Conservation (phyloP, 2,113 vertebrate genomes). For the Solenodon paradoxus region DNA sequence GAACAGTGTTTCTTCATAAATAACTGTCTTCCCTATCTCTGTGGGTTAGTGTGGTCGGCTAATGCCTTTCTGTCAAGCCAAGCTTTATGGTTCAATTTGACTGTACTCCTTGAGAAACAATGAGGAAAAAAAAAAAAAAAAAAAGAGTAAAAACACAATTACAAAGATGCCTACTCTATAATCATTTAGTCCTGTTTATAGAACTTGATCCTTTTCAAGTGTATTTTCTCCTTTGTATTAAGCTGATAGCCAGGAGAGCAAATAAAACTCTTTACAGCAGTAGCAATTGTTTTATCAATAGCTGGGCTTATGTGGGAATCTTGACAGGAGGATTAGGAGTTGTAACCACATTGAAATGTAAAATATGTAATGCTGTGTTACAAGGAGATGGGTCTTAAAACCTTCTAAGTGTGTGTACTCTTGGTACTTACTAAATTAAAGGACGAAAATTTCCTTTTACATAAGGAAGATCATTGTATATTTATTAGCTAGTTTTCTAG, state of each 20-base stretch:
- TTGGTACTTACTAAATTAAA: not conserved
- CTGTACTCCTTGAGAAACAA: slow-evolving; percentile 57
- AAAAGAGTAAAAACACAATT: slow-evolving; percentile 54
- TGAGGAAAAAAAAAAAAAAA: slow-evolving; percentile 16
- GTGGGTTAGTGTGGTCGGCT: slow-evolving; percentile 53
- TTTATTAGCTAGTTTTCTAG: not conserved
- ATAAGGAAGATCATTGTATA: not conserved
- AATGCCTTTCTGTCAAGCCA: slow-evolving; percentile 66
- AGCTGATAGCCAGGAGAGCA: not conserved
- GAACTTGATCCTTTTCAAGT: slow-evolving; percentile 55
- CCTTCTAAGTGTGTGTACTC: not conserved
- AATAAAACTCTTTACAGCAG: not conserved
- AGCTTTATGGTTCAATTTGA: slow-evolving; percentile 74
- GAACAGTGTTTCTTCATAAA: slow-evolving; percentile 72
- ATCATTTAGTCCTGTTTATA: slow-evolving; percentile 56
- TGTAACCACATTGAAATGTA: slow-evolving; percentile 4
- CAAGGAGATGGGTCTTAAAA: not conserved
- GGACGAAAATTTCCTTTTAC: not conserved
- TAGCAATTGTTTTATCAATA: slow-evolving; percentile 34
- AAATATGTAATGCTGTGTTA: not conserved
- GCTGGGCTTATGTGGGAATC: not conserved
- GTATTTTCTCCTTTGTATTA: slow-evolving; percentile 7
- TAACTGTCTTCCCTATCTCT: slow-evolving; percentile 62
- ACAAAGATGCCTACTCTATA: slow-evolving; percentile 57
- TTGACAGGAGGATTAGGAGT: not conserved